Evolutionary conservation across 2,888 invertebrate genomes (phyloP).

Genomic region (Polymixis flavicincta): DNA sequence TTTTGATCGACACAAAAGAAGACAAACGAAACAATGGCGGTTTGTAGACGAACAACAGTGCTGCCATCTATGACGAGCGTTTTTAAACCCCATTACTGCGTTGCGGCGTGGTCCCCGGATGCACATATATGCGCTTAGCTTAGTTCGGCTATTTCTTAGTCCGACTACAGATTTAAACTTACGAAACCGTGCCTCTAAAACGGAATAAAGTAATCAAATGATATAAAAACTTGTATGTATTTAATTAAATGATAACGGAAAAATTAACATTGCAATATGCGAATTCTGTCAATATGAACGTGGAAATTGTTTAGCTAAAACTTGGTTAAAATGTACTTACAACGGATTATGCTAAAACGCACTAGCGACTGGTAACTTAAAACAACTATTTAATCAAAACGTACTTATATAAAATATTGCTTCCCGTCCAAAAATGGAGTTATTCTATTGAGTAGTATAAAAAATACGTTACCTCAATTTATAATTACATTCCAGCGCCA

Average conservation of each 20-base stretch:
- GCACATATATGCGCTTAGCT: neutral
- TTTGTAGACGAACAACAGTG: no score
- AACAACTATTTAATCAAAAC: constrained; percentile 17
- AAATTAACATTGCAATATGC: constrained; percentile 41
- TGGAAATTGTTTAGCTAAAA: constrained; percentile 28
- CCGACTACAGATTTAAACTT: neutral
- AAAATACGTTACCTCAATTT: constrained; percentile 69
- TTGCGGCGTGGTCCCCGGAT: neutral
- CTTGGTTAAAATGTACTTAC: constrained; percentile 21
- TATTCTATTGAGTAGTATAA: constrained; percentile 67
- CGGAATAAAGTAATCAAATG: constrained; percentile 39
- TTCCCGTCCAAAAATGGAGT: constrained; percentile 47
- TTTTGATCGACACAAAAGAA: no score
- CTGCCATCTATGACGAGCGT: no score
- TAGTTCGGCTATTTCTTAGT: neutral
- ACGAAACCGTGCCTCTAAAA: neutral
- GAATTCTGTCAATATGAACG: constrained; percentile 34
- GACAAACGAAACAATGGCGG: no score
- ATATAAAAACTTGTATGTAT: constrained; percentile 26
- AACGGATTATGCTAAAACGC: constrained; percentile 44
- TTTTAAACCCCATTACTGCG: no score
- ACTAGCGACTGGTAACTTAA: constrained; percentile 46
- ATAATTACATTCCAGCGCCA: constrained; percentile 61
- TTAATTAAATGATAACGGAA: constrained; percentile 19
- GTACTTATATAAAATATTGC: constrained; percentile 44